Percentiles rank a stretch among this genome's conserved stretches.
Evolutionary conservation across 1,140 invertebrate genomes (phyloP).

Genomic region (Charaxes varanes): DNA sequence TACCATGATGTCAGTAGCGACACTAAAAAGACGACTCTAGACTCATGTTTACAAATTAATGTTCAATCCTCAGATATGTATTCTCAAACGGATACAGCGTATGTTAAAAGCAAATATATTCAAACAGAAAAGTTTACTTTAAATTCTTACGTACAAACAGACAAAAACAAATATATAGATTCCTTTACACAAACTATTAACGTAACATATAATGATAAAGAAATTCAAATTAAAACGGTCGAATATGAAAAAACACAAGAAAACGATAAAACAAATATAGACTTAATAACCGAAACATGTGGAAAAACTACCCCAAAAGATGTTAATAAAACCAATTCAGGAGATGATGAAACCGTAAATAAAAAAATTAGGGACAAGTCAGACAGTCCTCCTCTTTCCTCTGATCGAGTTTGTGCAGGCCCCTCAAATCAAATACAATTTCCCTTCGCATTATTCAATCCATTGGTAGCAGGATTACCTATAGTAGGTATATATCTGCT

Average conservation of each 20-base stretch:
- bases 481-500: conserved; percentile 60
- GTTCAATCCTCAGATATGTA: conserved; percentile 43
- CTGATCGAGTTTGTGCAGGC: conserved; percentile 38
- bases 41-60: conserved; percentile 48
- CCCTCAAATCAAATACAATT: conserved; percentile 39
- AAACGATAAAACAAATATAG: conserved; percentile 13
- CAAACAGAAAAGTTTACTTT: conserved; percentile 41
- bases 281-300: conserved; percentile 16
- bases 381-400: conserved; percentile 62
- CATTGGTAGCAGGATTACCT: conserved; percentile 64
- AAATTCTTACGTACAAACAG: conserved; percentile 48
- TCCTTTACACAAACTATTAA: conserved; percentile 33
- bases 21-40: conserved; percentile 55
- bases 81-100: conserved; percentile 53
- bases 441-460: conserved; percentile 63
- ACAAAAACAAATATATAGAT: conserved; percentile 37
- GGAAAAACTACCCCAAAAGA: conserved; percentile 19
- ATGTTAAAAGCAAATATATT: conserved; percentile 46
- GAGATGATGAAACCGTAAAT: conserved; percentile 16
- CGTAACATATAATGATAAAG: conserved; percentile 30
- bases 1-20: conserved; percentile 52
- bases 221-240: conserved; percentile 24
- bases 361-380: conserved; percentile 39
- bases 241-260: conserved; percentile 9
- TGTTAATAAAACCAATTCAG: conserved; percentile 15